These are phyloP conservation scores for Seriola dumerili DNA, from an alignment of 2,113 vertebrate genomes.

Conservation along the genomic window DNA sequence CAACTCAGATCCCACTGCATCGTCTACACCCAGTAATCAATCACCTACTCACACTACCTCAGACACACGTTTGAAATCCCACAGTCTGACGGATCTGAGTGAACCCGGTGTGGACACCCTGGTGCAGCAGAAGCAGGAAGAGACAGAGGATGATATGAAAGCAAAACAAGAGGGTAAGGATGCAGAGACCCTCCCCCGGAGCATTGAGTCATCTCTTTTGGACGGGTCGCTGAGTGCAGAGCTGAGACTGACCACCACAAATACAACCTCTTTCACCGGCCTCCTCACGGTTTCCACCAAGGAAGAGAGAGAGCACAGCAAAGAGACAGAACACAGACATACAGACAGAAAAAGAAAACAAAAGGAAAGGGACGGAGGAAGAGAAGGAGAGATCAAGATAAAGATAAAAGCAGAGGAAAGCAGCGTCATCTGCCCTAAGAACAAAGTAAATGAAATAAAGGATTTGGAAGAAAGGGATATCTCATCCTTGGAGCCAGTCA, in stretches of 20 bases:
- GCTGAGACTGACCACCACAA: constrained; percentile 80
- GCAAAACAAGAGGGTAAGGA: constrained; percentile 30
- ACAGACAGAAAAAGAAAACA: constrained; percentile 66
- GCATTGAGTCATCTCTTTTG: constrained; percentile 57
- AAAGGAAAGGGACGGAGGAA: constrained; percentile 36
- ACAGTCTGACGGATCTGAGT: constrained; percentile 27
- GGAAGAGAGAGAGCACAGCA: constrained; percentile 42
- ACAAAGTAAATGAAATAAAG: constrained; percentile 33
- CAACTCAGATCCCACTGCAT: constrained; percentile 39
- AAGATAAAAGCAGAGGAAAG: constrained; percentile 64
- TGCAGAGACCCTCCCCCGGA: constrained; percentile 31
- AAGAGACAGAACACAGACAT: constrained; percentile 13
- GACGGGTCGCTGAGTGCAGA: constrained; percentile 79
- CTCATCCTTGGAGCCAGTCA: constrained; percentile 50
- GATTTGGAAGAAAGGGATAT: constrained; percentile 29
- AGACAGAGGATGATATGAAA: constrained; percentile 9
- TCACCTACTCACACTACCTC: constrained; percentile 83
- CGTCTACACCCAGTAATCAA: constrained; percentile 26
- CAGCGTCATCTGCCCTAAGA: constrained; percentile 35
- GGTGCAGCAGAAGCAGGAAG: constrained; percentile 63
- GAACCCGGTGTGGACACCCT: constrained; percentile 22
- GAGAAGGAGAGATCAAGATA: constrained; percentile 57
- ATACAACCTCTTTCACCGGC: constrained; percentile 57
- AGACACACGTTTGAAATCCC: constrained; percentile 63
- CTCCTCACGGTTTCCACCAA: constrained; percentile 64